Conservation (phyloP, 37 sponge, comb jelly and placozoan species). For the Ephydatia muelleri region DNA sequence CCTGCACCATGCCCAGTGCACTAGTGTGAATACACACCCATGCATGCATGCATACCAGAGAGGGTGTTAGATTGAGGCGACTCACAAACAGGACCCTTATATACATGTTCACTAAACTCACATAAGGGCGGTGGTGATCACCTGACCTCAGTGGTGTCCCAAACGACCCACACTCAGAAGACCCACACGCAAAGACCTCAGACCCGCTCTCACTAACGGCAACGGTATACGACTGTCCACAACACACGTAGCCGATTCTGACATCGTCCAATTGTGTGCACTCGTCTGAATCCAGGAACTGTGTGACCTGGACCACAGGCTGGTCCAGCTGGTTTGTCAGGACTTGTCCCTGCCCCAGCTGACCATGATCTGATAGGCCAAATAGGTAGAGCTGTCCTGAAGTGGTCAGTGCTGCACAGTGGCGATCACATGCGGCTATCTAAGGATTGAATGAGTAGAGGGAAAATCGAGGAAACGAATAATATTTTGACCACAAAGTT, state of each 20-base stretch:
- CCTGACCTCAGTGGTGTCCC: conserved; percentile 27
- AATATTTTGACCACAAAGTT: background rate
- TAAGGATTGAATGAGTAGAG: conserved; percentile 7
- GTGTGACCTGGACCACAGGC: conserved; percentile 23
- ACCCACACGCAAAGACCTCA: conserved; percentile 56
- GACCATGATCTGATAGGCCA: conserved; percentile 70
- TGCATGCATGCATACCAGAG: background rate
- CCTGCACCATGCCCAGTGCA: too few relatives aligned
- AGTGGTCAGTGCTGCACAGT: conserved; percentile 72
- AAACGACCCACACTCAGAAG: conserved; percentile 39
- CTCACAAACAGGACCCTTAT: background rate
- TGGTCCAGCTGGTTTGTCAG: background rate
- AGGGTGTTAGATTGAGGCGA: background rate
- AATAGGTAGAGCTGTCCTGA: conserved; percentile 76
- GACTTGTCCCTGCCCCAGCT: conserved; percentile 44
- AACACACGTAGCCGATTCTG: conserved; percentile 71
- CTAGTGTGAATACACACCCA: background rate
- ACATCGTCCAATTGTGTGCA: conserved; percentile 24
- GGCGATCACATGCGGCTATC: conserved; percentile 70
- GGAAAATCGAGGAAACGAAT: background rate
- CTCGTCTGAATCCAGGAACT: conserved; percentile 35
- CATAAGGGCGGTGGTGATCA: conserved; percentile 32
- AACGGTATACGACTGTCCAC: conserved; percentile 60
- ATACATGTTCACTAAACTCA: background rate
- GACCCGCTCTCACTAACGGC: conserved; percentile 43